Evolutionary conservation across 2,888 invertebrate genomes (phyloP).

Genomic region (Aspidapion aeneum): DNA sequence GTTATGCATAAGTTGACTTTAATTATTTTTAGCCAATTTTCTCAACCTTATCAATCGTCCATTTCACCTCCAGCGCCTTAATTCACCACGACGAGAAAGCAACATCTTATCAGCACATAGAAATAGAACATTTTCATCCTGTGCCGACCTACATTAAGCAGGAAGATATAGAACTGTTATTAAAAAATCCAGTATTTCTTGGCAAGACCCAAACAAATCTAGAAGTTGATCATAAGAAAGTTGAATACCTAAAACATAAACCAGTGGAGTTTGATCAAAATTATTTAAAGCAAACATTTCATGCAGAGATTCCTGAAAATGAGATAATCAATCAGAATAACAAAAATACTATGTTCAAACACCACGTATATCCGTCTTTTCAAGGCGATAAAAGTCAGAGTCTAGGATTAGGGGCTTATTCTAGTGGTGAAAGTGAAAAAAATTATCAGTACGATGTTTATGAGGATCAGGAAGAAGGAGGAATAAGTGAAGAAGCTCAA

Average conservation of each 20-base stretch:
- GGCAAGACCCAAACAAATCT: slow-evolving; percentile 48
- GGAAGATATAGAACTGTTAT: slow-evolving; percentile 59
- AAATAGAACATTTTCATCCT: slow-evolving; percentile 67
- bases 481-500: not conserved
- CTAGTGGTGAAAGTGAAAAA: not conserved
- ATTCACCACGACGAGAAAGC: slow-evolving; percentile 58
- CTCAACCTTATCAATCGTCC: not conserved
- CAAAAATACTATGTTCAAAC: not conserved
- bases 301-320: not conserved
- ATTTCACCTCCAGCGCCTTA: not conserved
- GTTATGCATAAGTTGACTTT: too few species aligned
- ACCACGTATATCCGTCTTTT: not conserved
- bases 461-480: not conserved
- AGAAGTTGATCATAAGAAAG: slow-evolving; percentile 35
- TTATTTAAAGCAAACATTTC: not conserved
- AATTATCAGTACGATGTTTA: not conserved
- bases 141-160: slow-evolving; percentile 68
- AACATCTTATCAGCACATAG: slow-evolving; percentile 66
- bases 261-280: too few species aligned
- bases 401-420: not conserved
- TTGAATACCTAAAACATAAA: not conserved
- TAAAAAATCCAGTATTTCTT: slow-evolving; percentile 60
- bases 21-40: not conserved
- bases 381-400: not conserved
- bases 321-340: not conserved